Percentiles rank a stretch among this genome's conserved stretches.
These are phyloP conservation scores for Pyrgilauda ruficollis DNA, from an alignment of 2,113 vertebrate genomes.

Conservation along the genomic window DNA sequence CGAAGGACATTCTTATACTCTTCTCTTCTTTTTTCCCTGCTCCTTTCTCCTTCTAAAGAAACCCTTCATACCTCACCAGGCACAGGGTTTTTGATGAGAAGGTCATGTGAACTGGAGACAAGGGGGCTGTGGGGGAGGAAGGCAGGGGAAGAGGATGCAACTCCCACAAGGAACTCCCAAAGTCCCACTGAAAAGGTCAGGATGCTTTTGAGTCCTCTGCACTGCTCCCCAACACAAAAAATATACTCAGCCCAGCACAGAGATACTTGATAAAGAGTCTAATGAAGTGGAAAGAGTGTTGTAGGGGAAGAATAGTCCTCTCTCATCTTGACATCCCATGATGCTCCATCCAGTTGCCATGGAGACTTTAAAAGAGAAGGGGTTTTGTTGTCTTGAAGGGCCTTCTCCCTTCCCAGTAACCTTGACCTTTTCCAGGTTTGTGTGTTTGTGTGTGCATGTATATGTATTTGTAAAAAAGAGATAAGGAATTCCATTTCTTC, in stretches of 20 bases:
- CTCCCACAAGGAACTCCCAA: slow-evolving; percentile 54
- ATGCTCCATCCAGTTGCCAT: slow-evolving; percentile 76
- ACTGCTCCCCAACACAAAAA: slow-evolving; percentile 56
- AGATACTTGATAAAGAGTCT: slow-evolving; percentile 79
- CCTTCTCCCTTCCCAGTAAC: slow-evolving; percentile 74
- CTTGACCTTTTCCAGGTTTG: slow-evolving; percentile 77
- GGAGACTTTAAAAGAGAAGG: slow-evolving; percentile 67
- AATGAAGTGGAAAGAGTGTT: slow-evolving; percentile 80
- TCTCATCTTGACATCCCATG: slow-evolving; percentile 70
- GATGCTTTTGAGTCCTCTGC: slow-evolving; percentile 63
- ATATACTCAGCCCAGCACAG: slow-evolving; percentile 64
- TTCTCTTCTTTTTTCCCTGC: not conserved
- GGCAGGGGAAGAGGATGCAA: slow-evolving; percentile 20
- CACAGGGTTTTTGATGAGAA: slow-evolving; percentile 60
- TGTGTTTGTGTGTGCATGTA: not conserved
- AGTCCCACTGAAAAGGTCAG: slow-evolving; percentile 69
- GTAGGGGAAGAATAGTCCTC: slow-evolving; percentile 66
- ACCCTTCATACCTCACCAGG: slow-evolving; percentile 23
- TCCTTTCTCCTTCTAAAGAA: not conserved
- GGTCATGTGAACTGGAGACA: slow-evolving; percentile 52
- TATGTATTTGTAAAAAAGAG: slow-evolving; percentile 20
- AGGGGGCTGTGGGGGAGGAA: slow-evolving; percentile 28
- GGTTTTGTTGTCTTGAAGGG: slow-evolving; percentile 71
- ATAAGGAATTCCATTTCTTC: slow-evolving; percentile 82
- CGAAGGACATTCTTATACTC: slow-evolving; percentile 32